These are phyloP conservation scores for Novumbra hubbsi DNA, from an alignment of 2,797 vertebrate species.

Conservation along the genomic window DNA sequence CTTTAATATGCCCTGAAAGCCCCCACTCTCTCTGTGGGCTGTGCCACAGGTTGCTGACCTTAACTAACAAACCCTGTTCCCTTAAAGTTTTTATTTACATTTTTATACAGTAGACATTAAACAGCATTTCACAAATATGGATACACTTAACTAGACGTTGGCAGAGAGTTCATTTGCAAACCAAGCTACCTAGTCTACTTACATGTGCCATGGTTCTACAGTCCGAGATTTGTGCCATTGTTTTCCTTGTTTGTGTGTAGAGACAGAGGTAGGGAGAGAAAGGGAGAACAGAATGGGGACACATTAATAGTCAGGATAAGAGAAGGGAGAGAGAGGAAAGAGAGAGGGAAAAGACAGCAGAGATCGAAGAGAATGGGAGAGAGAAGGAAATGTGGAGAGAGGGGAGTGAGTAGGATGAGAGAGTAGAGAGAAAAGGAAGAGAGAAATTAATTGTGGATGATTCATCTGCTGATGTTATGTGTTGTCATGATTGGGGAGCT, in stretches of 20 bases:
- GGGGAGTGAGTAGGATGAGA: neutral
- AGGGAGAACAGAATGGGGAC: neutral
- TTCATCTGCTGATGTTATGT: constrained; percentile 30
- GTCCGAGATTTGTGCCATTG: neutral
- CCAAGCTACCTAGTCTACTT: neutral
- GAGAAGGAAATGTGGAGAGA: neutral
- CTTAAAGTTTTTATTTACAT: too few relatives aligned
- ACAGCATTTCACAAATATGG: too few relatives aligned
- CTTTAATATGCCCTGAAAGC: constrained; percentile 52
- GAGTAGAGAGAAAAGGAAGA: neutral
- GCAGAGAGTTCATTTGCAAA: too few relatives aligned
- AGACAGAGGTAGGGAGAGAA: neutral
- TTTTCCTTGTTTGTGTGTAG: neutral
- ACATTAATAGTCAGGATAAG: too few relatives aligned
- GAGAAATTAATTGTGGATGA: constrained; percentile 19
- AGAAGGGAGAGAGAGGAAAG: too few relatives aligned
- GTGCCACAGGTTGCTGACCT: constrained; percentile 45
- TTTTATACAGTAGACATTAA: too few relatives aligned
- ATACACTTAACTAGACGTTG: too few relatives aligned
- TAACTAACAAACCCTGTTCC: neutral
- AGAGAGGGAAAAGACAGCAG: neutral
- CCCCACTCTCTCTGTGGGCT: constrained; percentile 18
- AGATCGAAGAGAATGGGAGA: neutral
- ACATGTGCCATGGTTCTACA: neutral
- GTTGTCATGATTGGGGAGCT: constrained; percentile 20